Conservation (phyloP, 2,113 vertebrate genomes). For the Pontoporia blainvillei region DNA sequence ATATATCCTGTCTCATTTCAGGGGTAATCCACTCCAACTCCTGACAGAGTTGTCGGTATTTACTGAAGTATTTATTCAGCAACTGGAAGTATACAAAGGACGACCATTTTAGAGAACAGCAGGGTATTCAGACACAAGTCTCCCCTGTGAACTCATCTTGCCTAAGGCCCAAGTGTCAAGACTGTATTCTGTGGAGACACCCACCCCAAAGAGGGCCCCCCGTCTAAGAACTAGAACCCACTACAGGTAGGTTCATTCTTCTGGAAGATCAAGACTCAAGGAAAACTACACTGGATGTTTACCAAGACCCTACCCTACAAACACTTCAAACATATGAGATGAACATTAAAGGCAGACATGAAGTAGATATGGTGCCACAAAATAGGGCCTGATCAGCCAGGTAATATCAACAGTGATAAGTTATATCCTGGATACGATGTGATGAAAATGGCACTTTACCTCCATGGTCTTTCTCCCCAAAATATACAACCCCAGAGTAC, state of each 20-base stretch:
- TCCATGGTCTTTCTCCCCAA: neutral
- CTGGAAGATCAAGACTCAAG: neutral
- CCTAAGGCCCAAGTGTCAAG: neutral
- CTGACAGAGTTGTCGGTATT: neutral
- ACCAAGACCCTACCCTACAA: neutral
- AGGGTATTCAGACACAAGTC: neutral
- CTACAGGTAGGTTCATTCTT: neutral
- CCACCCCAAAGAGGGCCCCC: neutral
- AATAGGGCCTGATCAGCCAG: neutral
- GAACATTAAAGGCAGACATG: neutral
- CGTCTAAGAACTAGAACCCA: neutral
- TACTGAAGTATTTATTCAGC: neutral
- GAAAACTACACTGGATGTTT: neutral
- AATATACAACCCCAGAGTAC: neutral
- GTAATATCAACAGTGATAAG: neutral
- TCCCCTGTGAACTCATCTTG: neutral
- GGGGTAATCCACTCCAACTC: neutral
- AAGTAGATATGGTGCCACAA: neutral
- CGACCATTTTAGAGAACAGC: neutral
- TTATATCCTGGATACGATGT: neutral
- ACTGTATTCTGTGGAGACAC: neutral
- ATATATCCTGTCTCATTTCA: neutral
- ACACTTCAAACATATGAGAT: neutral
- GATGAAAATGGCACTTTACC: neutral
- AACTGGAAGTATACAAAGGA: neutral